These are phyloP conservation scores for Barbus barbus DNA, from an alignment of 2,113 vertebrate species.

Conservation along the genomic window DNA sequence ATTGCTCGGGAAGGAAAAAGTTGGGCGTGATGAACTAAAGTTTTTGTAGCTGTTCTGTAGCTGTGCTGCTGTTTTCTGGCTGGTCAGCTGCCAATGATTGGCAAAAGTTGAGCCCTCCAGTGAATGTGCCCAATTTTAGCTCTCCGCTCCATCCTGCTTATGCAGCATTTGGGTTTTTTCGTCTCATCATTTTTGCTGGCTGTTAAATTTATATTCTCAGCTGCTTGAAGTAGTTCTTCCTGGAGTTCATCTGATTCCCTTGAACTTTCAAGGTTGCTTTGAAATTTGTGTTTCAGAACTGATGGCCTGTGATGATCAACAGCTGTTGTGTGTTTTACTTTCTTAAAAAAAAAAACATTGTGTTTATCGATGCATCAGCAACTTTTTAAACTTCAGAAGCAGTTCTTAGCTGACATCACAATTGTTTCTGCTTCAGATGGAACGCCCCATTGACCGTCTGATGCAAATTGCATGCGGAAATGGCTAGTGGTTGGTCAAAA, in stretches of 20 bases:
- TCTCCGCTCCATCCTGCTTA: constrained; percentile 1
- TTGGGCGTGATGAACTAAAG: neutral
- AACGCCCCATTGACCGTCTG: neutral
- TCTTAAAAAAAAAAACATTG: neutral
- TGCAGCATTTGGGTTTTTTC: constrained; percentile 21
- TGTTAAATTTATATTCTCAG: constrained; percentile 30
- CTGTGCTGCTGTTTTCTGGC: constrained; percentile 43
- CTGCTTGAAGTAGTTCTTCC: constrained; percentile 7
- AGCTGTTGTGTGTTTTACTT: constrained; percentile 4
- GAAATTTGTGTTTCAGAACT: neutral
- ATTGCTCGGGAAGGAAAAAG: no score
- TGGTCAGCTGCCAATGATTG: constrained; percentile 41
- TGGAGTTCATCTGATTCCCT: constrained; percentile 3
- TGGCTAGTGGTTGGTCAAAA: neutral
- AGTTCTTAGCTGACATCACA: neutral
- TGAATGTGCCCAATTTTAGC: constrained; percentile 46
- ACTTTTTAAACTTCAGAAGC: neutral
- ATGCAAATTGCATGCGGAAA: neutral
- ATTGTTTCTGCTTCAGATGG: neutral
- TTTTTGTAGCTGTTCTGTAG: constrained; percentile 18
- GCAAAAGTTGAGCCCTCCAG: constrained; percentile 47
- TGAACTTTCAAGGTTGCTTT: neutral
- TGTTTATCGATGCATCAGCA: constrained; percentile 19
- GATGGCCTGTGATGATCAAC: constrained; percentile 12
- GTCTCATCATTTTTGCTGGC: constrained; percentile 28